Percentiles rank a stretch among this genome's conserved stretches.
phyloP scores from a whole-genome alignment of 2,797 vertebrate genomes.

The Scolopax bukidnonensis region DNA sequence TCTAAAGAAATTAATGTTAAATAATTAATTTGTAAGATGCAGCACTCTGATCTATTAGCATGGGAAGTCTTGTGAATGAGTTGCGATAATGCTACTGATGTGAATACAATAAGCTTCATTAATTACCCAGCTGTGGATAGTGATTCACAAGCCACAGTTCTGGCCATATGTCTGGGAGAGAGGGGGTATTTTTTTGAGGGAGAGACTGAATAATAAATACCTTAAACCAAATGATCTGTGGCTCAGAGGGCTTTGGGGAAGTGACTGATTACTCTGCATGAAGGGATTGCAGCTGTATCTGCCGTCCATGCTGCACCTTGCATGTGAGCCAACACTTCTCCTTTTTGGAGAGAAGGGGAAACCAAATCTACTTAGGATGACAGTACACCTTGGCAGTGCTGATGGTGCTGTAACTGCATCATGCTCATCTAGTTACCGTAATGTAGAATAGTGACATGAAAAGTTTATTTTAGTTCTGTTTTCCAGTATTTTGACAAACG shows the following conservation, averaged over 20 bases:
- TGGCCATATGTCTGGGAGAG: not conserved
- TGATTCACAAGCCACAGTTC: not conserved
- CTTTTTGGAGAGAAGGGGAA: not conserved
- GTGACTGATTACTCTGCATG: not conserved
- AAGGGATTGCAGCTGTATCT: not conserved
- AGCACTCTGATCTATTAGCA: not conserved
- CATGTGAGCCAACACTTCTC: fast-evolving
- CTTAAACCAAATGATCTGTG: constrained; percentile 42
- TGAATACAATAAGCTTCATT: constrained; percentile 14
- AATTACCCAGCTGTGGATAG: constrained; percentile 21
- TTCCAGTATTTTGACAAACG: not conserved
- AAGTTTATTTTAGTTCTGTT: not conserved
- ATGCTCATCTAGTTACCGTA: not conserved
- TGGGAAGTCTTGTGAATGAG: not conserved
- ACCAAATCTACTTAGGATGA: not conserved
- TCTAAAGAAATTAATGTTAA: not conserved
- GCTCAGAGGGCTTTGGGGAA: constrained; percentile 1
- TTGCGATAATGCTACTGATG: not conserved
- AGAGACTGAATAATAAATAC: constrained; percentile 30
- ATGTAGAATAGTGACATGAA: not conserved
- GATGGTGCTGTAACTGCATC: not conserved
- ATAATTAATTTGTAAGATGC: not conserved
- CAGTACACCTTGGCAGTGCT: not conserved
- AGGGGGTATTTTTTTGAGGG: not conserved
- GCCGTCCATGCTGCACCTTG: not conserved